Conservation (phyloP, 2,888 invertebrate genomes). For the Tipula vernalis region DNA sequence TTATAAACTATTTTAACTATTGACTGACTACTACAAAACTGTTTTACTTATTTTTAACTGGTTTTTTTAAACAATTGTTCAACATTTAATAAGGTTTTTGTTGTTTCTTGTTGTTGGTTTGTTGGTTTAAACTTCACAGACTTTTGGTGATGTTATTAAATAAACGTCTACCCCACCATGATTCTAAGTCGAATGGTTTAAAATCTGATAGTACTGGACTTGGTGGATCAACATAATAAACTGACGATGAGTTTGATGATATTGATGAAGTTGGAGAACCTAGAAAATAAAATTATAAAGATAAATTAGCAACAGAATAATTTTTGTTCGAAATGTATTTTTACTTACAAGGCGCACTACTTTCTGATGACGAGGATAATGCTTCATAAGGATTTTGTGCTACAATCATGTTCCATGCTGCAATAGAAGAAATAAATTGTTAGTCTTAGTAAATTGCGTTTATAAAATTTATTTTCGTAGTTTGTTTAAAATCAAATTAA, state of each 20-base stretch:
- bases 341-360: constrained; percentile 8
- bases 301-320: background rate
- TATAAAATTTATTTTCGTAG: too few species aligned
- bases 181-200: constrained; percentile 80
- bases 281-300: background rate
- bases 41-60: background rate
- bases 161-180: constrained; percentile 80
- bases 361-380: constrained; percentile 13
- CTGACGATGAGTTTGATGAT: constrained; percentile 33
- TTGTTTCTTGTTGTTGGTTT: background rate
- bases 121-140: constrained; percentile 35
- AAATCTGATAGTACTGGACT: constrained; percentile 62
- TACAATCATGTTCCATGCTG: constrained; percentile 35
- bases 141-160: constrained; percentile 78
- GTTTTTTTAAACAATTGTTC: background rate
- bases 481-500: too few species aligned
- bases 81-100: background rate
- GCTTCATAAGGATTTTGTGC: constrained; percentile 33
- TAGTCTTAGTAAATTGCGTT: background rate
- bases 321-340: background rate
- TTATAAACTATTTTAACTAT: background rate
- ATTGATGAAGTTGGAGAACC: constrained; percentile 20
- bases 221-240: constrained; percentile 64
- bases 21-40: background rate
- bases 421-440: background rate